Conservation (phyloP, 2,113 vertebrate species). For the Microcebus lehilahytsara region DNA sequence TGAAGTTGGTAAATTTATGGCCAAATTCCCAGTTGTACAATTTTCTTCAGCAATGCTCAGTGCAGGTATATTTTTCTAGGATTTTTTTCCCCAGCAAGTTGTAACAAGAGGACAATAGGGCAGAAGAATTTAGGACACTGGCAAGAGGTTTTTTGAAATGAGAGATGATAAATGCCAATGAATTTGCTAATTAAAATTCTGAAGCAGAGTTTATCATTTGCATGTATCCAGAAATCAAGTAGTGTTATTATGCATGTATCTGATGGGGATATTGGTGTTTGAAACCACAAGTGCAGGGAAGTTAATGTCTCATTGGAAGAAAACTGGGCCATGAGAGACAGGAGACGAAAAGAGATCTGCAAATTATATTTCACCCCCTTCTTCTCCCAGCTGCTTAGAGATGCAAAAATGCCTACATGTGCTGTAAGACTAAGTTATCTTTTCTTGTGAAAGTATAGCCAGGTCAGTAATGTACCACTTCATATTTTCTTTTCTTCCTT, state of each 20-base stretch:
- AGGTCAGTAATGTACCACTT: neutral
- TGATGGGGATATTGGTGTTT: neutral
- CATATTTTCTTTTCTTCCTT: neutral
- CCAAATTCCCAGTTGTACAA: neutral
- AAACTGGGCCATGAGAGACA: neutral
- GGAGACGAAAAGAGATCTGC: neutral
- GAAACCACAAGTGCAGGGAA: neutral
- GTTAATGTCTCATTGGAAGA: neutral
- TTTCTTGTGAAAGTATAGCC: neutral
- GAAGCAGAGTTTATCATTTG: neutral
- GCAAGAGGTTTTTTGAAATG: neutral
- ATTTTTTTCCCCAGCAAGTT: neutral
- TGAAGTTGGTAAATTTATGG: neutral
- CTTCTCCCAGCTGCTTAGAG: neutral
- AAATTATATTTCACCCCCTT: neutral
- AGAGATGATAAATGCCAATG: neutral
- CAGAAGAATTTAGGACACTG: neutral
- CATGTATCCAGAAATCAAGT: neutral
- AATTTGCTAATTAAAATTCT: neutral
- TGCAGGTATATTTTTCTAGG: neutral
- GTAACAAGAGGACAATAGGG: neutral
- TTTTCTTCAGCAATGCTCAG: neutral
- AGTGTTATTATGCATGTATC: neutral
- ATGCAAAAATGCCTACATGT: neutral
- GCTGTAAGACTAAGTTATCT: neutral